Base-by-base conservation (phyloP, 2,797 vertebrate genomes). In the Fratercula arctica region DNA sequence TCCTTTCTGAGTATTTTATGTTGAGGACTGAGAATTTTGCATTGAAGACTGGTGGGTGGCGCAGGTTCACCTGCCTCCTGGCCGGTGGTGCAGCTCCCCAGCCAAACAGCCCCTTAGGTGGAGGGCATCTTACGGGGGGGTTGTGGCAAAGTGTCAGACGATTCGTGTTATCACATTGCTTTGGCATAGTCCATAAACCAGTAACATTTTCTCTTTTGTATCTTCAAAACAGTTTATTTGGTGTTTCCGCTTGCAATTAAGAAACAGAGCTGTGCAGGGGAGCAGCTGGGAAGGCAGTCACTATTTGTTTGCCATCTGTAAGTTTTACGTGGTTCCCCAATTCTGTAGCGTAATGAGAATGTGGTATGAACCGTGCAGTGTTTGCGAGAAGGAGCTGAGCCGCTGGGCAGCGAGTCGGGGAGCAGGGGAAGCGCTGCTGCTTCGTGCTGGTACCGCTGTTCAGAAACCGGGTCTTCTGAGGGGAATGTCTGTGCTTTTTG, bases 61-160 rank as follows among this genome's bases (percentile, higher is more conserved):
- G 11, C 45, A 54, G 66, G 35, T 50, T 78, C 33, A 10, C 48
- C 16, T 28, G 3, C 26, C 35, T 79, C 4, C 37, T 83, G 60
- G 11, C 41, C 26, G n/a, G 18, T 16, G 85, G 33, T 15, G 37
- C 53, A 17, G 19, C 39, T 33, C 31, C 28, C 41, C 3, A 4
- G 35, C n/a, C 1, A 1, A 26, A 64, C 43, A 48, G 74, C 75
- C 35, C 15, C 18, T 21, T 9, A 0, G 10, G 46, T 29, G 41
- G 20, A 68, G 61, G 53, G 5, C 21, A 2, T 51, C 5, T 0
- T 17, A 21, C 2, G 1, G 37, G 39, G 26, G 16, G 6, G 7
- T 74, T 0, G 0, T 54, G 70, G 19, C 67, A 77, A 24, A 46
- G 46, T 2, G 6, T 45, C 35, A 31, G 29, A 5, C 37, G 41